Conservation (phyloP, 2,113 vertebrate genomes). For the Hemiprocne comata region DNA sequence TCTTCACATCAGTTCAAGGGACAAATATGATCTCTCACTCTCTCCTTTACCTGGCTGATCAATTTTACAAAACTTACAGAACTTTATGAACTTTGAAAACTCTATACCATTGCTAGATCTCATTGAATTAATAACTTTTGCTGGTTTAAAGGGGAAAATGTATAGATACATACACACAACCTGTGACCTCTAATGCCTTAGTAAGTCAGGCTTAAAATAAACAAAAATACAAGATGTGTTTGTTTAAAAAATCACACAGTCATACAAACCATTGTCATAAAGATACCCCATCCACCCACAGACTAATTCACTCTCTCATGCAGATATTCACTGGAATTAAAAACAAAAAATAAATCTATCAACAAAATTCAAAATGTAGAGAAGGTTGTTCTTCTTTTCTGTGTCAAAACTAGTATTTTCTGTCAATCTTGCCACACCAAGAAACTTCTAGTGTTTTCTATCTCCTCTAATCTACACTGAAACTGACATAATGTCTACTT, state of each 20-base stretch:
- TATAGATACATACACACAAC: neutral
- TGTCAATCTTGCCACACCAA: neutral
- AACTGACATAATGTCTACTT: neutral
- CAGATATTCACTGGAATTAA: neutral
- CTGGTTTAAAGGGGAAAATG: neutral
- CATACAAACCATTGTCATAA: neutral
- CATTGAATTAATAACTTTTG: neutral
- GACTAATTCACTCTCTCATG: neutral
- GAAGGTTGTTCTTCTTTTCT: neutral
- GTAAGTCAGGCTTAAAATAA: neutral
- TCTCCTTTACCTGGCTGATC: neutral
- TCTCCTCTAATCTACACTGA: neutral
- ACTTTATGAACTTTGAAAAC: neutral
- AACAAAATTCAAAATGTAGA: neutral
- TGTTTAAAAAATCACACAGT: neutral
- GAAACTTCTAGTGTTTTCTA: neutral
- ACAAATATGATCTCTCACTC: neutral
- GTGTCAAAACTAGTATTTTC: neutral
- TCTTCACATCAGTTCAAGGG: neutral
- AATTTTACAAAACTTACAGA: neutral
- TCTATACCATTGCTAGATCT: neutral
- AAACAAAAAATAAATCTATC: neutral
- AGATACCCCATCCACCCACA: neutral
- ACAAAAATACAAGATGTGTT: neutral
- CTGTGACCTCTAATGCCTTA: neutral